Evolutionary conservation across 1,140 invertebrate genomes (phyloP).

Genomic region (Hyles euphorbiae): DNA sequence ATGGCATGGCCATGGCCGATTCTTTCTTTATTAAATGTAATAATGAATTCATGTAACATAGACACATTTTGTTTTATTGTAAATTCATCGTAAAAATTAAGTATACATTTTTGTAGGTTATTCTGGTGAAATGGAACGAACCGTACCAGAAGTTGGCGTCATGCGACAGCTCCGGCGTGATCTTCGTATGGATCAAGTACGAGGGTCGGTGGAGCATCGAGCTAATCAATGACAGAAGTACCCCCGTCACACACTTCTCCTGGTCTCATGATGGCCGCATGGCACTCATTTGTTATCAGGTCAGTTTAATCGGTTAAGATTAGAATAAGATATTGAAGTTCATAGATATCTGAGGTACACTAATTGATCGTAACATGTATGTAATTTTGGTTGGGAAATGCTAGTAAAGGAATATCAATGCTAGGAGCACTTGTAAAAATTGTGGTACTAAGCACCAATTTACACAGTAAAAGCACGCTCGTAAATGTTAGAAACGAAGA

Average conservation of each 20-base stretch:
- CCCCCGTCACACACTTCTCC: conserved; percentile 96
- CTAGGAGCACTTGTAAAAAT: no score
- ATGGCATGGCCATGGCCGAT: no score
- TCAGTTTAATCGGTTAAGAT: conserved; percentile 44
- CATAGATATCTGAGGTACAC: no score
- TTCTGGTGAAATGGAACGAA: conserved; percentile 98
- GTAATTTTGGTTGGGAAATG: no score
- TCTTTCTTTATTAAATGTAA: no score
- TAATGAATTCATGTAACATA: background rate
- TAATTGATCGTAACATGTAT: no score
- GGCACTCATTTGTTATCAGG: conserved; percentile 98
- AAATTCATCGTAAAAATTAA: no score
- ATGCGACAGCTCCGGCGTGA: conserved; percentile 97
- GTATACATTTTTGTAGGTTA: conserved; percentile 80
- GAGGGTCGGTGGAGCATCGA: conserved; percentile 99
- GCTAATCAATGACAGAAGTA: conserved; percentile 97
- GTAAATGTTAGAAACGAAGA: no score
- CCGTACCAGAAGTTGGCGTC: conserved; percentile 98
- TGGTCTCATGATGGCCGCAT: conserved; percentile 99
- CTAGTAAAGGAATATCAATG: no score
- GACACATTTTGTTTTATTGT: conserved; percentile 12
- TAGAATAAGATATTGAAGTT: no score
- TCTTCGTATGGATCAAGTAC: conserved; percentile 99
- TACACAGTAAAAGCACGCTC: no score
- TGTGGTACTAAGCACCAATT: no score